Conservation (phyloP, 2,113 vertebrate species). For the Tupaia chinensis region DNA sequence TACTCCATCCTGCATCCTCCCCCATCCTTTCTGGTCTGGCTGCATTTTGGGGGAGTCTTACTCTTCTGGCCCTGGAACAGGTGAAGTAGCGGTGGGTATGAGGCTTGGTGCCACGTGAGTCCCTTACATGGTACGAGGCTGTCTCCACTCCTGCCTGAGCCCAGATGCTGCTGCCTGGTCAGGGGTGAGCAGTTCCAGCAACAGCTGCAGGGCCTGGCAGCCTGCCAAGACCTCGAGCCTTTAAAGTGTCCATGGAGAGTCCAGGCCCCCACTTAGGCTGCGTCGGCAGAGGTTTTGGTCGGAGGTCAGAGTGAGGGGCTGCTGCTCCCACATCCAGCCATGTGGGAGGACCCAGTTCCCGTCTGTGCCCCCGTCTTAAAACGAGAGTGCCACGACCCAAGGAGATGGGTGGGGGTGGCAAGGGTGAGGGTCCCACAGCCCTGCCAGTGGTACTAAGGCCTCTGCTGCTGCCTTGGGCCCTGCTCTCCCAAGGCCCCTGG, state of each 20-base stretch:
- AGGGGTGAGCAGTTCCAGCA: neutral
- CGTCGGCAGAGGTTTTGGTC: neutral
- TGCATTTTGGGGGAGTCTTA: neutral
- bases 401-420: neutral
- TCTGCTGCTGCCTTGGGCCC: rapidly evolving
- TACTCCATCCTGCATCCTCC: neutral
- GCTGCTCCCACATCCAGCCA: neutral
- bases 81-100: neutral
- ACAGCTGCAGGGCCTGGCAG: neutral
- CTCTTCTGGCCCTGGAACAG: neutral
- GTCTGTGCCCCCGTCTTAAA: neutral
- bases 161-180: rapidly evolving
- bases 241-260: neutral
- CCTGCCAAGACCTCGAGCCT: neutral
- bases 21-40: rapidly evolving
- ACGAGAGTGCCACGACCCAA: neutral
- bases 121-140: neutral
- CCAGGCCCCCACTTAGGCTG: neutral
- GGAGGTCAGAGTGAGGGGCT: neutral
- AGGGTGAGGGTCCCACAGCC: neutral
- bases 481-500: neutral
- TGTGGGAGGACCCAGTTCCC: neutral
- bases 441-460: neutral
- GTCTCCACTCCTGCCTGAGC: neutral
- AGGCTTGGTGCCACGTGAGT: neutral